Evolutionary conservation across 2,888 invertebrate species (phyloP).

Genomic region (Latheticus oryzae): DNA sequence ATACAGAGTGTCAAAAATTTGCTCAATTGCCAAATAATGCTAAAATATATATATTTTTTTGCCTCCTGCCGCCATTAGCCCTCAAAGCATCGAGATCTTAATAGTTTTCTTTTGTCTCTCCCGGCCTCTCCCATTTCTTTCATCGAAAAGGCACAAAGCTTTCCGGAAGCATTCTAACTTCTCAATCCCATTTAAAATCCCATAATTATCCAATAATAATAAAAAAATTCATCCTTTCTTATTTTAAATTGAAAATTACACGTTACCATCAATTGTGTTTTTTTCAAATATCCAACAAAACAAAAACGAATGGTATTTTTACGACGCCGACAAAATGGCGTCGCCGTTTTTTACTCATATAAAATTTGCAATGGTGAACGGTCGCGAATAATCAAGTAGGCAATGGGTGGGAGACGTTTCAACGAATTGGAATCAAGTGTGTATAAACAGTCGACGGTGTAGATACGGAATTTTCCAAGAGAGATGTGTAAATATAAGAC

Average conservation of each 20-base stretch:
- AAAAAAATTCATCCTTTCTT: too few relatives aligned
- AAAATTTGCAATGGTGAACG: slow-evolving; percentile 49
- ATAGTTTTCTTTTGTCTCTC: background rate
- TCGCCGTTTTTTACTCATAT: slow-evolving; percentile 54
- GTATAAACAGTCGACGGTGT: slow-evolving; percentile 25
- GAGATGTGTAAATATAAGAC: background rate
- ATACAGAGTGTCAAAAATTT: too few relatives aligned
- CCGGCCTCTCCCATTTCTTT: background rate
- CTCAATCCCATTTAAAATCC: slow-evolving; percentile 5
- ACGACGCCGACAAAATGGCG: slow-evolving; percentile 56
- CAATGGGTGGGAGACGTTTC: slow-evolving; percentile 30
- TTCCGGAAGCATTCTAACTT: slow-evolving; percentile 12
- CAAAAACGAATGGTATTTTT: too few relatives aligned
- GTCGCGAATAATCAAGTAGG: slow-evolving; percentile 31
- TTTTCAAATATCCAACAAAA: too few relatives aligned
- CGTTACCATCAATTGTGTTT: too few relatives aligned
- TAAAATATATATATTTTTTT: too few relatives aligned
- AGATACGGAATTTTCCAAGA: slow-evolving; percentile 28
- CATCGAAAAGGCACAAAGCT: slow-evolving; percentile 20
- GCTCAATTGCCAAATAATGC: too few relatives aligned
- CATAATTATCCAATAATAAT: slow-evolving; percentile 17
- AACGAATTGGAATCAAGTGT: slow-evolving; percentile 33
- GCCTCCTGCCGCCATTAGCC: too few relatives aligned
- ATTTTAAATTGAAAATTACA: too few relatives aligned
- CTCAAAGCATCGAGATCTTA: too few relatives aligned